These are phyloP conservation scores for Kryptolebias marmoratus DNA, from an alignment of 2,113 vertebrate genomes.

Conservation along the genomic window DNA sequence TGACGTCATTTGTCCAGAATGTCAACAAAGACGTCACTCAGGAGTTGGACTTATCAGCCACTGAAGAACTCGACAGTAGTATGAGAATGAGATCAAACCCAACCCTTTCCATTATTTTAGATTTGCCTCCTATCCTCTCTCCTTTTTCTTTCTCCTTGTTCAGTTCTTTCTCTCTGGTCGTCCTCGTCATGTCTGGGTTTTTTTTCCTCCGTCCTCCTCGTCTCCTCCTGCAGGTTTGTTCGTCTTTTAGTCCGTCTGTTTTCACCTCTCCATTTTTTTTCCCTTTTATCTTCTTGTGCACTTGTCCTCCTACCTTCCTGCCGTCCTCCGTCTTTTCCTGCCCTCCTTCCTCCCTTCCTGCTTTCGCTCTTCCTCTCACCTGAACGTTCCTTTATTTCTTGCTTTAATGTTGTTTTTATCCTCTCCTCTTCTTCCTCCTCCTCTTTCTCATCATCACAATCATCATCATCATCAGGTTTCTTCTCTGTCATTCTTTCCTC, in stretches of 20 bases:
- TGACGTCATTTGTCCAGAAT: no score
- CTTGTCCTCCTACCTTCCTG: neutral
- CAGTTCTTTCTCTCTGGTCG: neutral
- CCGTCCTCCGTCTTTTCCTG: neutral
- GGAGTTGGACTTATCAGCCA: no score
- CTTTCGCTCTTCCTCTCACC: constrained; percentile 8
- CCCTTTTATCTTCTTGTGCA: neutral
- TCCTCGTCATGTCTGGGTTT: neutral
- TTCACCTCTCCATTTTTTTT: neutral
- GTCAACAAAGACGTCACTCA: no score
- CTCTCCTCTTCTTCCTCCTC: neutral
- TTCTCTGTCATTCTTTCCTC: constrained; percentile 5
- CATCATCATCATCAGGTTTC: constrained; percentile 1
- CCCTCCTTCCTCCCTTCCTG: neutral
- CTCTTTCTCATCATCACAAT: neutral
- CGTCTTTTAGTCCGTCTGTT: neutral
- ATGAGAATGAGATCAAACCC: no score
- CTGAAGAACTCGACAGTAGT: no score
- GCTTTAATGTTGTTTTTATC: neutral
- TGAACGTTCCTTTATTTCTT: neutral
- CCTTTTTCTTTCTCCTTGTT: no score
- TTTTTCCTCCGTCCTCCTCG: neutral
- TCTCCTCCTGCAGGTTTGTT: neutral
- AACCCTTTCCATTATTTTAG: no score
- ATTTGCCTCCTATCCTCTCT: no score